These are phyloP conservation scores for Adrianichthys oophorus DNA, from an alignment of 2,797 vertebrate genomes.

Conservation along the genomic window DNA sequence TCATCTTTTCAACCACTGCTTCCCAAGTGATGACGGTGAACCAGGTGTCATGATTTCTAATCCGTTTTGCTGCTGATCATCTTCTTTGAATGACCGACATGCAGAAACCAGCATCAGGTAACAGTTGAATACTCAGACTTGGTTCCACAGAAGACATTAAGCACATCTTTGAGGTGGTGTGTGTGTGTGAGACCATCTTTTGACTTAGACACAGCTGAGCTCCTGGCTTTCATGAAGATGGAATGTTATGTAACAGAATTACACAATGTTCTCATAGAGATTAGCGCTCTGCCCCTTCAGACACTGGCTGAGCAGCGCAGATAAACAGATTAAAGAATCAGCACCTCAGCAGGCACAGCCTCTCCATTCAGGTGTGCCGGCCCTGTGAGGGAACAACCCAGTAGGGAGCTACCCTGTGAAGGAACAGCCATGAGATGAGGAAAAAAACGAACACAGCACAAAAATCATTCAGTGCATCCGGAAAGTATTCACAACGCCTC, in stretches of 20 bases:
- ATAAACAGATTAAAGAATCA: conserved; percentile 67
- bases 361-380: conserved; percentile 48
- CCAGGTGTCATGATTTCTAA: conserved; percentile 65
- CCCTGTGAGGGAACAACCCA: conserved; percentile 16
- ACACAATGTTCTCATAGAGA: conserved; percentile 67
- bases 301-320: conserved; percentile 35
- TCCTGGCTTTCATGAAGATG: conserved; percentile 36
- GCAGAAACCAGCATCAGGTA: not conserved
- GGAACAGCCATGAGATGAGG: no score
- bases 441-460: no score
- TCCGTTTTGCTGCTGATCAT: conserved; percentile 54
- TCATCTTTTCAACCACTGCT: conserved; percentile 5
- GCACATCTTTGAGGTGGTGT: not conserved
- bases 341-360: conserved; percentile 6
- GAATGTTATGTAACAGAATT: conserved; percentile 69
- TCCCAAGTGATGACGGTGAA: conserved; percentile 33
- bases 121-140: not conserved
- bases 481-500: no score
- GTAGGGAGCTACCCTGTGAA: no score
- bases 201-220: conserved; percentile 20
- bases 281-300: conserved; percentile 50
- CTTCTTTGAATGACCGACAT: conserved; percentile 17
- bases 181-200: not conserved
- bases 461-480: no score
- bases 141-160: not conserved